These are phyloP conservation scores for Oxyura jamaicensis DNA, from an alignment of 2,113 vertebrate species.

Conservation along the genomic window DNA sequence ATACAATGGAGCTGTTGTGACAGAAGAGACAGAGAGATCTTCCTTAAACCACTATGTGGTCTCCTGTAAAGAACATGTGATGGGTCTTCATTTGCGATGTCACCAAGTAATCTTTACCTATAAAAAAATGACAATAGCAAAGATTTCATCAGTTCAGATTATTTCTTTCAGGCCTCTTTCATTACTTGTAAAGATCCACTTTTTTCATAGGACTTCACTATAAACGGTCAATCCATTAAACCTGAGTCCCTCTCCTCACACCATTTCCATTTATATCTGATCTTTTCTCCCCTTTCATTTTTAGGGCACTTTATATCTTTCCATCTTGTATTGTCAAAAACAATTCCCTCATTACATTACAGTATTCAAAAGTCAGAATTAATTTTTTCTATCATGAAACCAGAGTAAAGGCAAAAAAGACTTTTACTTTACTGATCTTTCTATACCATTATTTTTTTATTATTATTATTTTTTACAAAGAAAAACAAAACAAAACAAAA, in stretches of 20 bases:
- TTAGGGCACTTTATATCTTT: not conserved
- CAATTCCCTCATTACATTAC: not conserved
- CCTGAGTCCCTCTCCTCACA: not conserved
- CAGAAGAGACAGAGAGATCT: not conserved
- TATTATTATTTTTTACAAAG: no score
- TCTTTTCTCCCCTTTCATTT: not conserved
- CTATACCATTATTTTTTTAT: not conserved
- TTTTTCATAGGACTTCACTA: not conserved
- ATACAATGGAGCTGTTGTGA: not conserved
- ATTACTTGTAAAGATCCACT: not conserved
- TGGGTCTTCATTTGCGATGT: not conserved
- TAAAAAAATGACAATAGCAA: not conserved
- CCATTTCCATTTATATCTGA: fast-evolving
- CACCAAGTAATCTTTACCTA: not conserved
- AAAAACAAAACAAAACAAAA: not conserved
- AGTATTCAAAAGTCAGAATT: not conserved
- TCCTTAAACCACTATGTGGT: not conserved
- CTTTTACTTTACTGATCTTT: not conserved
- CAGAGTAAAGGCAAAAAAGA: not conserved
- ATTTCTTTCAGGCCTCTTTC: not conserved
- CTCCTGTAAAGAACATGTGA: not conserved
- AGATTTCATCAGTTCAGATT: not conserved
- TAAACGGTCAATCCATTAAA: not conserved
- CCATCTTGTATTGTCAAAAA: not conserved
- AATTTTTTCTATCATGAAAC: not conserved